phyloP scores from a whole-genome alignment of 2,113 vertebrate species.

The Ailuropoda melanoleuca region DNA sequence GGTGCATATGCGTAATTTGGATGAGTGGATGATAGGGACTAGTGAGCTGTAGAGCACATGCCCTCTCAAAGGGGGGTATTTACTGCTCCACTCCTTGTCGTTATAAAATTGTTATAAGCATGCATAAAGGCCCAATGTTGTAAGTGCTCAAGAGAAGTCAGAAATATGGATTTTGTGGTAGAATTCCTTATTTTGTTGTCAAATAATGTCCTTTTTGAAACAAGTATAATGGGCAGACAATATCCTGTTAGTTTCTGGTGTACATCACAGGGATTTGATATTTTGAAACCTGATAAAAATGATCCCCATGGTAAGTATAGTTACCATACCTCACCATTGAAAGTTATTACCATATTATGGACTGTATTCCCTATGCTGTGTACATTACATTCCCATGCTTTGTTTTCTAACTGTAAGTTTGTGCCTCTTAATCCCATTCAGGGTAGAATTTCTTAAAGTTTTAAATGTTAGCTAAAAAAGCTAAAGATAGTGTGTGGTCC shows the following conservation, averaged over 20 bases:
- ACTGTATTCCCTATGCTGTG: background rate
- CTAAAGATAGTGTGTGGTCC: background rate
- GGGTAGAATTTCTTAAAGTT: background rate
- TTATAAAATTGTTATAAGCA: background rate
- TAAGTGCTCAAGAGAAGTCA: constrained; percentile 17
- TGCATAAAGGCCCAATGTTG: background rate
- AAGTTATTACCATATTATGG: background rate
- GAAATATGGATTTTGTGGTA: background rate
- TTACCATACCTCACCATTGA: background rate
- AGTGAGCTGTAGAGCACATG: background rate
- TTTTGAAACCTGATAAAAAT: background rate
- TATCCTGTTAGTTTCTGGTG: background rate
- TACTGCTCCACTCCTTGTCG: background rate
- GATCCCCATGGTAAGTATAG: background rate
- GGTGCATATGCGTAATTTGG: background rate
- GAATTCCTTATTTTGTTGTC: background rate
- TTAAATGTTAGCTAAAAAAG: background rate
- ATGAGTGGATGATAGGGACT: background rate
- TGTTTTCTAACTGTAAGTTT: background rate
- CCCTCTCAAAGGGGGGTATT: background rate
- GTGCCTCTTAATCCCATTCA: background rate
- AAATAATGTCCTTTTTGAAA: background rate
- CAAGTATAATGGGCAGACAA: background rate
- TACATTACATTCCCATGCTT: background rate
- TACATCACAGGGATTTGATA: background rate